Percentiles rank a stretch among this genome's conserved stretches.
phyloP scores from a whole-genome alignment of 2,113 vertebrate species.

The Thunnus thynnus region DNA sequence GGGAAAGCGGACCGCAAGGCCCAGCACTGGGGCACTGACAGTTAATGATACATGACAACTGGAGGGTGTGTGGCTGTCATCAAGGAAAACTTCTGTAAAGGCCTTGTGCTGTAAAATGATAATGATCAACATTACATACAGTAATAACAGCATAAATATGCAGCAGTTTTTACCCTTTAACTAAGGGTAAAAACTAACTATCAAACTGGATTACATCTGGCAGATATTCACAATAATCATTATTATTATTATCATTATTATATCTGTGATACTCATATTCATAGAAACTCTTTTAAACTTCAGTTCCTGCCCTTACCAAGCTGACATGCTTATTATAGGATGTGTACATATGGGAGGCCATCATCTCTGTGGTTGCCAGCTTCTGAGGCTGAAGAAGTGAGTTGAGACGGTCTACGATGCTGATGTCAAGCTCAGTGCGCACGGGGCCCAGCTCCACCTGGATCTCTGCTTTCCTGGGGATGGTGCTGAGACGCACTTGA shows the following conservation, averaged over 20 bases:
- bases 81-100: slow-evolving; percentile 97
- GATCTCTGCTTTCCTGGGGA: slow-evolving; percentile 94
- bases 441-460: slow-evolving; percentile 91
- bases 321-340: slow-evolving; percentile 96
- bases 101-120: slow-evolving; percentile 91
- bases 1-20: slow-evolving; percentile 93
- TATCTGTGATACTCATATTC: background rate
- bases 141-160: background rate
- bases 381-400: slow-evolving; percentile 96
- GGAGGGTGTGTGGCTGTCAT: slow-evolving; percentile 91
- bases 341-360: slow-evolving; percentile 97
- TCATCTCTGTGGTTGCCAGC: slow-evolving; percentile 93
- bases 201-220: too few relatives aligned
- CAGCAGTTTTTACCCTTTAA: background rate
- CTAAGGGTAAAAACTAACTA: background rate
- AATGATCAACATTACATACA: background rate
- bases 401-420: slow-evolving; percentile 97
- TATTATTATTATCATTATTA: background rate
- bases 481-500: slow-evolving; percentile 93
- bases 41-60: slow-evolving; percentile 91
- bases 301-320: slow-evolving; percentile 86
- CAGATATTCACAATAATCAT: background rate
- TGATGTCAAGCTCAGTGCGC: slow-evolving; percentile 94
- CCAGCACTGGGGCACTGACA: slow-evolving; percentile 88
- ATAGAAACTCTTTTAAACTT: background rate